phyloP scores from a whole-genome alignment of 2,113 vertebrate species.

The Salvelinus namaycush region DNA sequence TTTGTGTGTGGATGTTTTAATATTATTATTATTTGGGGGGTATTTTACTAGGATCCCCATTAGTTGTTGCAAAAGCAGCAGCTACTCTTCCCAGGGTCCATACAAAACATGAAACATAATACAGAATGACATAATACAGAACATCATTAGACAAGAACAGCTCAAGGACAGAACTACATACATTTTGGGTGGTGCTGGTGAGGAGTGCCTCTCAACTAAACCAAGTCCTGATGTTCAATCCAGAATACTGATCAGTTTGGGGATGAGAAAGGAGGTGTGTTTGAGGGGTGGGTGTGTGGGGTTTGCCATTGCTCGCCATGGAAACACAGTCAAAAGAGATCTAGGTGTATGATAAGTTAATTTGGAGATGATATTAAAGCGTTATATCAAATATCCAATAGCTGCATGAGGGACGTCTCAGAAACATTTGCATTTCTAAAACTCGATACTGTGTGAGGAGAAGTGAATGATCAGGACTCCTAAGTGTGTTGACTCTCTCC shows the following conservation, averaged over 20 bases:
- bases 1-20: neutral
- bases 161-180: too few species aligned
- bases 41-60: too few species aligned
- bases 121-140: too few species aligned
- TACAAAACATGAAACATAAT: too few species aligned
- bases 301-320: neutral
- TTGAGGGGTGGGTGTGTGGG: neutral
- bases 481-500: slow-evolving; percentile 30
- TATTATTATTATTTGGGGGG: too few species aligned
- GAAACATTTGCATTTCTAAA: neutral
- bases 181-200: neutral
- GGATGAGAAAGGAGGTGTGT: neutral
- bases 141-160: too few species aligned
- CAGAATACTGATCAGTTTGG: neutral
- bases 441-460: neutral
- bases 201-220: neutral
- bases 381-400: neutral
- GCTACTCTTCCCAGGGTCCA: too few species aligned
- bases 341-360: neutral
- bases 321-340: neutral
- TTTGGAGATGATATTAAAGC: neutral
- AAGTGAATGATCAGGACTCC: slow-evolving; percentile 9
- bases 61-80: too few species aligned
- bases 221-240: neutral
- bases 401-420: neutral